A percentile compares a stretch with the other conserved stretches of the same genome.
These are phyloP conservation scores for Cacatua alba DNA, from an alignment of 2,113 vertebrate genomes.

Conservation along the genomic window DNA sequence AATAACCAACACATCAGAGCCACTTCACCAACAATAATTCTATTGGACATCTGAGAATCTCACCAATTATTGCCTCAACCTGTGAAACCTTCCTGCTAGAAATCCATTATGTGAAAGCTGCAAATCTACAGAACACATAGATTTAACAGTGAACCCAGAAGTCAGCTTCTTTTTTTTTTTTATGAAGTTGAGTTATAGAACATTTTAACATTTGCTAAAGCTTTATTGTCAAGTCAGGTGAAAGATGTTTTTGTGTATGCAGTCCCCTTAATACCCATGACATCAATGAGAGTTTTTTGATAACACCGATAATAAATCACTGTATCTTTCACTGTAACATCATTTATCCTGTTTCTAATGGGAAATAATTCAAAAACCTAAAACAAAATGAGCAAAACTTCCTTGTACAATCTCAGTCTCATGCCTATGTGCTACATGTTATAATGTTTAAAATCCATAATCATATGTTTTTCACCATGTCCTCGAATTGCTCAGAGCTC, in stretches of 20 bases:
- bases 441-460: neutral
- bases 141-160: neutral
- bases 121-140: neutral
- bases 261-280: conserved; percentile 16
- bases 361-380: neutral
- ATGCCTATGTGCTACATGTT: neutral
- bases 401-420: neutral
- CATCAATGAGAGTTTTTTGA: neutral
- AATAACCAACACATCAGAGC: neutral
- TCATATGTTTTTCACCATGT: neutral
- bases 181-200: neutral
- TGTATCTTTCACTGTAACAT: neutral
- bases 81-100: neutral
- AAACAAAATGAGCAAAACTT: neutral
- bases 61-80: neutral
- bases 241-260: conserved; percentile 41
- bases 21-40: neutral
- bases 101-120: neutral
- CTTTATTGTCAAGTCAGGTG: conserved; percentile 32
- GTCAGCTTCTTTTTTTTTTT: neutral
- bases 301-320: conserved; percentile 27
- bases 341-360: neutral
- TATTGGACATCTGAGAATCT: neutral
- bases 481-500: neutral
- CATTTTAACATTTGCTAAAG: conserved; percentile 18